Evolutionary conservation across 1,140 invertebrate genomes (phyloP), one percentile per base, ranked within the genome.

Genomic region (Caenorhabditis inopinata): DNA sequence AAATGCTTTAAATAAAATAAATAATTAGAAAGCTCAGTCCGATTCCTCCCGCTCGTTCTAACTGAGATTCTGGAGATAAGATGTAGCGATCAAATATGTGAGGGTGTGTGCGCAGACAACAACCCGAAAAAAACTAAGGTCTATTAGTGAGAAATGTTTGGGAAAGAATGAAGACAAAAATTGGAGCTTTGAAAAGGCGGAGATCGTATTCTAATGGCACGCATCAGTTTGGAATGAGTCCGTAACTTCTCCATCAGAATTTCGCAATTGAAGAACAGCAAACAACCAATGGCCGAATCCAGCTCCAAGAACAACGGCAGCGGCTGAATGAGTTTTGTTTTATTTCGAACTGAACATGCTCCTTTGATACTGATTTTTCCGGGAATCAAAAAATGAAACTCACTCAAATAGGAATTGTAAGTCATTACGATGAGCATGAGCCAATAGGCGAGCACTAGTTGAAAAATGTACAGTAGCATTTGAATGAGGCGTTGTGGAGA

Each of bases 341-440:
- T n/a, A n/a, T n/a, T n/a, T n/a, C n/a, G n/a, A n/a, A n/a, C n/a
- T n/a, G n/a, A n/a, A n/a, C n/a, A n/a, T n/a, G n/a, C n/a, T n/a
- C n/a, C n/a, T n/a, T n/a, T n/a, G n/a, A n/a, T n/a, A n/a, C n/a
- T n/a, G n/a, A n/a, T n/a, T n/a, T n/a, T n/a, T n/a, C n/a, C n/a
- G n/a, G n/a, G 14, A 75, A 1, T n/a, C 11, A 53, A n/a, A 23
- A 53, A 53, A 9, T 53, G 7, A n/a, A 68, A 46, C 80, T 58
- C 29, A 81, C 80, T 96, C 29, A 97, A 91, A 93, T 94, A 97
- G 18, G 93, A 92, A 88, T 97, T 97, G 91, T 96, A 98, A 0
- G 95, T 97, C 96, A 98, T 98, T 89, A 97, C 96, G 78, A 97
- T 93, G 89, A 98, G 90, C 96, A 98, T 98, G 16, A 97, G 92